These are phyloP conservation scores for Capitella teleta DNA, from an alignment of 1,140 invertebrate species.

Conservation along the genomic window DNA sequence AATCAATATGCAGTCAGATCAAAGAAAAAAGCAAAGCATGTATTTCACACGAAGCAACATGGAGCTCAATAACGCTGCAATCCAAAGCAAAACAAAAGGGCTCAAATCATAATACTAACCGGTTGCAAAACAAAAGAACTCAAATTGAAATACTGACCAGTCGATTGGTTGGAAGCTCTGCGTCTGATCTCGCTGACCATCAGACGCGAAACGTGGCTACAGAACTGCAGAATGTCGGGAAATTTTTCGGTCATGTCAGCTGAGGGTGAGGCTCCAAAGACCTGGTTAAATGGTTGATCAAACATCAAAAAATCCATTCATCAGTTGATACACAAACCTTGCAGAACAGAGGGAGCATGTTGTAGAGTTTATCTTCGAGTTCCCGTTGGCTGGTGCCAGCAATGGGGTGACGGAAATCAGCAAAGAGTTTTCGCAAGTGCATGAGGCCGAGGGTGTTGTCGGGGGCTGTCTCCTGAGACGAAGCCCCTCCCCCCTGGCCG, in stretches of 20 bases:
- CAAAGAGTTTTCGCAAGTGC: conserved; percentile 91
- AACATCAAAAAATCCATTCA: too few species aligned
- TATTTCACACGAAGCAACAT: too few species aligned
- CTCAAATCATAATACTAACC: too few species aligned
- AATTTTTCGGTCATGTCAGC: conserved; percentile 92
- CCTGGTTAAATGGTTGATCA: too few species aligned
- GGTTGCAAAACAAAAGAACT: too few species aligned
- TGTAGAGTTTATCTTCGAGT: conserved; percentile 87
- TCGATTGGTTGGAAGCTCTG: conserved; percentile 87
- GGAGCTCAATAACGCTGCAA: too few species aligned
- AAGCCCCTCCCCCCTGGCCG: conserved; percentile 5
- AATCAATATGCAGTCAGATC: too few species aligned
- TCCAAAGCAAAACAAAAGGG: too few species aligned
- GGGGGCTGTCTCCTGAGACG: conserved; percentile 16
- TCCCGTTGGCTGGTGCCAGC: conserved; percentile 49
- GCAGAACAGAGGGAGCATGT: conserved; percentile 95
- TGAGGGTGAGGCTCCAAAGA: conserved; percentile 77
- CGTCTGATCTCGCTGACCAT: conserved; percentile 90
- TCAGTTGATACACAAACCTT: conserved; percentile 58
- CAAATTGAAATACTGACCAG: too few species aligned
- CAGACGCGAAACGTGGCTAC: conserved; percentile 82
- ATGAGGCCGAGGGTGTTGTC: conserved; percentile 63
- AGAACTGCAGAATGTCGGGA: conserved; percentile 82
- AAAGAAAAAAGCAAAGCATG: too few species aligned
- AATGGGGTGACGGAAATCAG: conserved; percentile 78